A percentile compares a stretch with the other conserved stretches of the same genome.
Conservation (phyloP, 2,797 vertebrate species). For the Gymnothorax javanicus region DNA sequence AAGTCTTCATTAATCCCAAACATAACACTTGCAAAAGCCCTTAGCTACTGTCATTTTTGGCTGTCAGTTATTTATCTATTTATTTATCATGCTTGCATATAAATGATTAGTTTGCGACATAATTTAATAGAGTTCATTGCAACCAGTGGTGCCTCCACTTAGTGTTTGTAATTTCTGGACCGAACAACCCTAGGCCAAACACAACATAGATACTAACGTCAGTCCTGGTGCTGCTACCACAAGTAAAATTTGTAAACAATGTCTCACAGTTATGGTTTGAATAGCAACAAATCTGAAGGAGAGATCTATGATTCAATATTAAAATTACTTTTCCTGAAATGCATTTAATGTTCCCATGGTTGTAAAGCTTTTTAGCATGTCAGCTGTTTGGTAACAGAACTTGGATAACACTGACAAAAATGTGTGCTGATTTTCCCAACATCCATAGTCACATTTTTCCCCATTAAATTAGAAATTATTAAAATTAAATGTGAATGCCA, state of each 20-base stretch:
- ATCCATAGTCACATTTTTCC: not conserved
- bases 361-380: not conserved
- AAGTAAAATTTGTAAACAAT: not conserved
- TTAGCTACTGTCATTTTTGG: not conserved
- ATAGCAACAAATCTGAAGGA: not conserved
- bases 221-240: not conserved
- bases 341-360: not conserved
- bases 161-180: not conserved
- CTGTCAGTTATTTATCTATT: not conserved
- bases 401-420: not conserved
- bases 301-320: not conserved
- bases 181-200: not conserved
- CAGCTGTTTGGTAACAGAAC: not conserved
- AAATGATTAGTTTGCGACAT: not conserved
- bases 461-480: not conserved
- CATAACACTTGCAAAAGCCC: constrained; percentile 1
- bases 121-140: not conserved
- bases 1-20: constrained; percentile 16
- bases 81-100: not conserved
- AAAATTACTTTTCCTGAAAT: not conserved
- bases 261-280: not conserved
- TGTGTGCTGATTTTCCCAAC: not conserved
- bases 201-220: not conserved
- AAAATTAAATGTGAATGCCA: not conserved
- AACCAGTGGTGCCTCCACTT: not conserved